Evolutionary conservation across 2,797 vertebrate genomes (phyloP).

Genomic region (Phylloscopus collybita): DNA sequence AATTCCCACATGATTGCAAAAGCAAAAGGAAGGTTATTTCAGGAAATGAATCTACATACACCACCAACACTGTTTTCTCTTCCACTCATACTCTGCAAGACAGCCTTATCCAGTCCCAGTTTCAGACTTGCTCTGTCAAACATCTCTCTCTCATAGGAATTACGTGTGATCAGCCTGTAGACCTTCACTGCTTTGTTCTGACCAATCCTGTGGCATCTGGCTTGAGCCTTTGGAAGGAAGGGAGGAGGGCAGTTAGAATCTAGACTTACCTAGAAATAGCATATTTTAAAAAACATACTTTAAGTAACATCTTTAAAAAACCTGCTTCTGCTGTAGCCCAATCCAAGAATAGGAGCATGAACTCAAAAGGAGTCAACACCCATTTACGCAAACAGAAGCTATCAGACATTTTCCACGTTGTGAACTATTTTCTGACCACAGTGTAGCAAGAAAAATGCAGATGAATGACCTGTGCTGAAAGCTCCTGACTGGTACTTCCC

Average conservation of each 20-base stretch:
- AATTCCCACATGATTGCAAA: background rate
- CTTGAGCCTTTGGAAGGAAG: slow-evolving; percentile 87
- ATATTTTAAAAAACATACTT: no score
- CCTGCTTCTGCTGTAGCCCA: background rate
- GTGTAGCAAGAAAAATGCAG: background rate
- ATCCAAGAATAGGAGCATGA: background rate
- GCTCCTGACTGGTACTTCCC: background rate
- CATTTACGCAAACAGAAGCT: background rate
- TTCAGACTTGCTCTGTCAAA: slow-evolving; percentile 98
- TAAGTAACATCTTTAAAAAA: background rate
- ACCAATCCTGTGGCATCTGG: slow-evolving; percentile 96
- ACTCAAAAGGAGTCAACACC: background rate
- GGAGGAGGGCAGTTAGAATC: background rate
- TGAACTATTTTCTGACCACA: background rate
- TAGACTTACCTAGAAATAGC: background rate
- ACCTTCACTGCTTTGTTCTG: slow-evolving; percentile 99
- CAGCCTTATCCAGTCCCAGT: slow-evolving; percentile 96
- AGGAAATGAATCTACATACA: slow-evolving; percentile 75
- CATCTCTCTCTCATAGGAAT: slow-evolving; percentile 98
- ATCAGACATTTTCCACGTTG: background rate
- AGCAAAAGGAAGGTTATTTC: background rate
- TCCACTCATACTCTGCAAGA: slow-evolving; percentile 98
- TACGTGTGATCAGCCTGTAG: slow-evolving; percentile 95
- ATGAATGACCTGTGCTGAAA: background rate
- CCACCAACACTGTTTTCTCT: slow-evolving; percentile 92